A percentile compares a stretch with the other conserved stretches of the same genome.
phyloP scores from a whole-genome alignment of 2,888 invertebrate genomes.

The Autographa pulchrina region DNA sequence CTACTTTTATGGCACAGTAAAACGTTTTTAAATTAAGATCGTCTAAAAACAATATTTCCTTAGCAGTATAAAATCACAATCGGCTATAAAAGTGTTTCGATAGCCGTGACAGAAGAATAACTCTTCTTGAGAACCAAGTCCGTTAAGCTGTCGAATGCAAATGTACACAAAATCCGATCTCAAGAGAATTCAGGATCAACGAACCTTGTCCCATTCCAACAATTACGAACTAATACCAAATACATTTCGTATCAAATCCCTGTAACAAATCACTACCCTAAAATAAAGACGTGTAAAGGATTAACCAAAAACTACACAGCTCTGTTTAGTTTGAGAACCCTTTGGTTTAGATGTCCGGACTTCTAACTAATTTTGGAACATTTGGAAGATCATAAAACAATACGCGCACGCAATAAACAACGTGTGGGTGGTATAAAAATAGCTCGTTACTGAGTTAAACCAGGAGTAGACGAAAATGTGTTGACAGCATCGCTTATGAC shows the following conservation, averaged over 20 bases:
- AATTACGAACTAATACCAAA: slow-evolving; percentile 59
- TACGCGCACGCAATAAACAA: slow-evolving; percentile 40
- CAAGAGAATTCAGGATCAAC: slow-evolving; percentile 37
- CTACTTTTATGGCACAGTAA: slow-evolving; percentile 77
- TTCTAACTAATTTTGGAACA: slow-evolving; percentile 67
- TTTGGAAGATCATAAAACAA: slow-evolving; percentile 58
- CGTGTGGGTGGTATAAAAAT: slow-evolving; percentile 48
- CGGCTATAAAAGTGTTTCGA: slow-evolving; percentile 45
- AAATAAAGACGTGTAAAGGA: slow-evolving; percentile 77
- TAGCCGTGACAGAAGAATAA: slow-evolving; percentile 45
- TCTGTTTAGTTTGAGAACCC: slow-evolving; percentile 73
- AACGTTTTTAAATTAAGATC: slow-evolving; percentile 74
- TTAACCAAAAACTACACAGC: slow-evolving; percentile 77
- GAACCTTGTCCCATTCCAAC: slow-evolving; percentile 37
- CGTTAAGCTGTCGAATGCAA: slow-evolving; percentile 24
- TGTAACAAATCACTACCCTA: slow-evolving; percentile 75
- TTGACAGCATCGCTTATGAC: slow-evolving; percentile 64
- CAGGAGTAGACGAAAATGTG: slow-evolving; percentile 29
- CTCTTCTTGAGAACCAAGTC: slow-evolving; percentile 25
- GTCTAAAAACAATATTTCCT: slow-evolving; percentile 77
- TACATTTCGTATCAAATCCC: slow-evolving; percentile 72
- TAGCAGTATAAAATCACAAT: slow-evolving; percentile 64
- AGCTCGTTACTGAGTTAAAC: slow-evolving; percentile 27
- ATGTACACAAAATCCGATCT: slow-evolving; percentile 17
- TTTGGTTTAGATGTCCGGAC: slow-evolving; percentile 64